phyloP scores from a whole-genome alignment of 2,113 vertebrate genomes.

The Laticauda colubrina region DNA sequence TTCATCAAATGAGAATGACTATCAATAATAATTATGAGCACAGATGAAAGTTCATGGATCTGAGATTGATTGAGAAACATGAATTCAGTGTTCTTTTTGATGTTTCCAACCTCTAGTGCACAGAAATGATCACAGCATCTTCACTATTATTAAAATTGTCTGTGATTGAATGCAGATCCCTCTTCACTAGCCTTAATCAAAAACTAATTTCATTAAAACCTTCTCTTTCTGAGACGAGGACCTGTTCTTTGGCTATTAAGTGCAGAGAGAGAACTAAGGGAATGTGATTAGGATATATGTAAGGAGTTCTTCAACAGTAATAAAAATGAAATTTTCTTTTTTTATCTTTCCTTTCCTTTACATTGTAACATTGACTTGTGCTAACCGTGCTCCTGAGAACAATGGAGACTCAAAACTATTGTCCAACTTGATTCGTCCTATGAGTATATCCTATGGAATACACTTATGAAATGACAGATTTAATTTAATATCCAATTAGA shows the following conservation, averaged over 20 bases:
- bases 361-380: too few species aligned
- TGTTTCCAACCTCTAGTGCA: not conserved
- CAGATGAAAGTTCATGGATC: not conserved
- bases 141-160: not conserved
- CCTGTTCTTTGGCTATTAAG: not conserved
- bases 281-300: not conserved
- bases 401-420: too few species aligned
- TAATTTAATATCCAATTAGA: too few species aligned
- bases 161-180: not conserved
- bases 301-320: not conserved
- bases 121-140: not conserved
- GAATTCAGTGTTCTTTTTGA: not conserved
- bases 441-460: too few species aligned
- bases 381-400: too few species aligned
- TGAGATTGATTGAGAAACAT: slow-evolving; percentile 31
- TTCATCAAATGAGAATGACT: not conserved
- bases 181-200: not conserved
- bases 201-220: not conserved
- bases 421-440: too few species aligned
- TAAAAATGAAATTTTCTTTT: not conserved
- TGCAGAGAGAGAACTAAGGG: not conserved
- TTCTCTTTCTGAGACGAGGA: not conserved
- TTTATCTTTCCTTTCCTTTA: too few species aligned
- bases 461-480: too few species aligned
- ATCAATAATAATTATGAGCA: slow-evolving; percentile 18